Percentiles rank a stretch among this genome's conserved stretches.
Evolutionary conservation across 2,113 vertebrate genomes (phyloP).

Genomic region (Romanogobio albipinnatus): DNA sequence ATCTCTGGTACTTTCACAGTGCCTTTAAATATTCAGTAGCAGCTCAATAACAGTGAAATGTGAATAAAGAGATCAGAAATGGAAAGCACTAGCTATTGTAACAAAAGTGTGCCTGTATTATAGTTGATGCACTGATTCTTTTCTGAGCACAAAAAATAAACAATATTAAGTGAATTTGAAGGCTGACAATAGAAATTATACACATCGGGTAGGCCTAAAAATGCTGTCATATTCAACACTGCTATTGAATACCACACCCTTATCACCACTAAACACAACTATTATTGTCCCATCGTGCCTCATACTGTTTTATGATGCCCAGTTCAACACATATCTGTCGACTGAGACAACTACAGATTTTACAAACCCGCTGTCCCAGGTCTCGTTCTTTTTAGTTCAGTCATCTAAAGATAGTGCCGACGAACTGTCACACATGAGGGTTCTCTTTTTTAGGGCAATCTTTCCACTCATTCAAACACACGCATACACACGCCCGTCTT

Average conservation of each 20-base stretch:
- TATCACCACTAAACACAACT: not conserved
- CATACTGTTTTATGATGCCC: not conserved
- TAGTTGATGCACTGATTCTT: not conserved
- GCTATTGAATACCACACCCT: constrained; percentile 2
- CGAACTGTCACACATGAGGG: constrained; percentile 43
- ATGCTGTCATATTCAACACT: constrained; percentile 4
- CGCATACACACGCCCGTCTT: not conserved
- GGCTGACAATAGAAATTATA: not conserved
- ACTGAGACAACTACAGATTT: constrained; percentile 6
- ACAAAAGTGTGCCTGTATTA: not conserved
- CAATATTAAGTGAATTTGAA: not conserved
- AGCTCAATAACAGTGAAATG: not conserved
- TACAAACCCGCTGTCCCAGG: not conserved
- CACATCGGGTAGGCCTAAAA: not conserved
- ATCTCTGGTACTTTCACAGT: not conserved
- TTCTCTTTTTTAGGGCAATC: constrained; percentile 47
- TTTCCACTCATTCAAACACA: constrained; percentile 51
- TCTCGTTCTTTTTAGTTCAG: constrained; percentile 39
- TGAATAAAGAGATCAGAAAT: not conserved
- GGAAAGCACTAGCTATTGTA: not conserved
- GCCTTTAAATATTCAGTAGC: not conserved
- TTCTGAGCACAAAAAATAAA: too few species aligned
- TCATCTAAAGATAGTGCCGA: constrained; percentile 50
- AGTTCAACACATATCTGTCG: not conserved
- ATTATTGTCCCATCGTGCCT: not conserved